These are phyloP conservation scores for Osmerus mordax DNA, from an alignment of 2,113 vertebrate genomes.

Conservation along the genomic window DNA sequence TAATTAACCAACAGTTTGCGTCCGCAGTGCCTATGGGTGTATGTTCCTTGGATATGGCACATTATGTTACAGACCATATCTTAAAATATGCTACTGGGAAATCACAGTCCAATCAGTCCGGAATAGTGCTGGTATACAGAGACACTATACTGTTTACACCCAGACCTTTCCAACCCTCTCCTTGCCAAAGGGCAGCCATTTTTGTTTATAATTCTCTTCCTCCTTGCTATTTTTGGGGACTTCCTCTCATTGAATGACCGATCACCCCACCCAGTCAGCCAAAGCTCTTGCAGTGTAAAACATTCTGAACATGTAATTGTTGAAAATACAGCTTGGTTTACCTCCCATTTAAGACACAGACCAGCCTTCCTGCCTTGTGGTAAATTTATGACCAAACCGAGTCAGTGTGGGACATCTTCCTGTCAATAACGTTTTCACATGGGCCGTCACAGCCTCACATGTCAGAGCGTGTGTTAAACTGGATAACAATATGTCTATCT, in stretches of 20 bases:
- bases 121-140: constrained; percentile 4
- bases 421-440: background rate
- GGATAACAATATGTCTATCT: background rate
- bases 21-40: background rate
- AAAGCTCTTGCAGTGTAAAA: background rate
- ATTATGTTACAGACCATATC: background rate
- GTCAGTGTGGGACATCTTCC: too few relatives aligned
- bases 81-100: constrained; percentile 18
- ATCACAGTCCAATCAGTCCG: constrained; percentile 11
- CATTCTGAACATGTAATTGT: background rate
- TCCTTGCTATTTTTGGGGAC: constrained; percentile 27
- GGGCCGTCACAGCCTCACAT: background rate
- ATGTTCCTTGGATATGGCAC: background rate
- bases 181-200: background rate
- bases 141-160: background rate
- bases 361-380: background rate
- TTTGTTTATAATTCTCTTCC: constrained; percentile 25
- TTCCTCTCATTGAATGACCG: constrained; percentile 25
- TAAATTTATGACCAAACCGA: too few relatives aligned
- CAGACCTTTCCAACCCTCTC: background rate
- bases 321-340: background rate
- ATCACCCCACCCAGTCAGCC: background rate
- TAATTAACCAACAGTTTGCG: constrained; percentile 15
- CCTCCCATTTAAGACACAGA: background rate
- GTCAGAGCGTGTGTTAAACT: background rate